Percentiles rank a stretch among this genome's conserved stretches.
phyloP scores from a whole-genome alignment of 2,113 vertebrate genomes.

The Syngnathus typhle region DNA sequence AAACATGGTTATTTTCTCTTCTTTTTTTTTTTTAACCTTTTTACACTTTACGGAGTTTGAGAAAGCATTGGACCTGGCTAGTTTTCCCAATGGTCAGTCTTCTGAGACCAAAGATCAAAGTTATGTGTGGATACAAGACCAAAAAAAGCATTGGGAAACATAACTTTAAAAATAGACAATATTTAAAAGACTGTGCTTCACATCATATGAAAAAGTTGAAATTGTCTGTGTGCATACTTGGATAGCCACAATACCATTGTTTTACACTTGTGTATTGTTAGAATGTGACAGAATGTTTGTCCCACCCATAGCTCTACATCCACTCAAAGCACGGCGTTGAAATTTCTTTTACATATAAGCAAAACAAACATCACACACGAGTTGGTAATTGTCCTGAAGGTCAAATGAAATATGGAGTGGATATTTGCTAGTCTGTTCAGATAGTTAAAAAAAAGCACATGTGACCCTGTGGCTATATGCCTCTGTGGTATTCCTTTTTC shows the following conservation, averaged over 20 bases:
- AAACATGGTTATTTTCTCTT: neutral
- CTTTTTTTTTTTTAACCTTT: neutral
- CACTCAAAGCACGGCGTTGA: neutral
- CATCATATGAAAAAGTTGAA: neutral
- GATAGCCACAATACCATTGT: neutral
- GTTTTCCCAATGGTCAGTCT: neutral
- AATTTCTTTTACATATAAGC: too few relatives aligned
- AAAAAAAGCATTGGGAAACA: neutral
- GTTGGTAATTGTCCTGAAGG: conserved; percentile 36
- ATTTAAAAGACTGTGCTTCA: neutral
- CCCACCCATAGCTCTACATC: neutral
- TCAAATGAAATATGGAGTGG: conserved; percentile 48
- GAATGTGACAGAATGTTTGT: neutral
- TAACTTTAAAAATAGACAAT: neutral
- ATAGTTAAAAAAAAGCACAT: conserved; percentile 52
- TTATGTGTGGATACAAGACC: neutral
- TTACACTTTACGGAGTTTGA: neutral
- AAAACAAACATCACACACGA: conserved; percentile 3
- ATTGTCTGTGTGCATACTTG: neutral
- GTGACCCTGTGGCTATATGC: conserved; percentile 53
- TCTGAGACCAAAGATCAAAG: neutral
- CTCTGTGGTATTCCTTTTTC: conserved; percentile 57
- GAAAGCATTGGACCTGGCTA: neutral
- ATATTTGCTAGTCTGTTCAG: conserved; percentile 49
- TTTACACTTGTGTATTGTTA: neutral